A percentile compares a stretch with the other conserved stretches of the same genome.
phyloP scores from a whole-genome alignment of 2,888 invertebrate genomes.

The Polydesmus complanatus region DNA sequence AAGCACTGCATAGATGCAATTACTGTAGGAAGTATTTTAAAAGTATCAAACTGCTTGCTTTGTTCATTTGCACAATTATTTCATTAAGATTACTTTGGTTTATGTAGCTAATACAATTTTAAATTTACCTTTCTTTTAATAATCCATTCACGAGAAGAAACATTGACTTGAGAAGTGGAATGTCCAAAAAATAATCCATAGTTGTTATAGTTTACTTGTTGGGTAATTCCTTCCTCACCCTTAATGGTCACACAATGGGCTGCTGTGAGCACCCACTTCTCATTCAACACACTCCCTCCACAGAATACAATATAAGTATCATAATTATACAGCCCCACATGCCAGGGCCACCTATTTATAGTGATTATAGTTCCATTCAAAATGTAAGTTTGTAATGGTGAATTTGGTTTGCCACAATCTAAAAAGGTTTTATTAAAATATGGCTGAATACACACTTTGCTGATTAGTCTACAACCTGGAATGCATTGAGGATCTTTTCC shows the following conservation, averaged over 20 bases:
- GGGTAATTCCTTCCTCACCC: neutral
- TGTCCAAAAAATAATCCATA: neutral
- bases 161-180: neutral
- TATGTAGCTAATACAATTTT: too few relatives aligned
- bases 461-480: neutral
- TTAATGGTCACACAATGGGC: neutral
- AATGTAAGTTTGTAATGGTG: slow-evolving; percentile 19
- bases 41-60: too few relatives aligned
- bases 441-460: neutral
- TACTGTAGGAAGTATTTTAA: too few relatives aligned
- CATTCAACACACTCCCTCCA: neutral
- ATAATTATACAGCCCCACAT: slow-evolving; percentile 10
- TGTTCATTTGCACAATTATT: too few relatives aligned
- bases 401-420: slow-evolving; percentile 16
- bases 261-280: neutral
- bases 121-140: neutral
- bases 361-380: slow-evolving; percentile 20
- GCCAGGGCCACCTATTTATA: slow-evolving; percentile 22
- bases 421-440: neutral
- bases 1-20: too few relatives aligned
- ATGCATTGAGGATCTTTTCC: neutral
- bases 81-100: too few relatives aligned
- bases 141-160: neutral
- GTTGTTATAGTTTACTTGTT: neutral
- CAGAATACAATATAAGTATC: neutral